Percentiles rank a stretch among this genome's conserved stretches.
phyloP scores from a whole-genome alignment of 2,888 invertebrate genomes.

The Eupithecia abbreviata region DNA sequence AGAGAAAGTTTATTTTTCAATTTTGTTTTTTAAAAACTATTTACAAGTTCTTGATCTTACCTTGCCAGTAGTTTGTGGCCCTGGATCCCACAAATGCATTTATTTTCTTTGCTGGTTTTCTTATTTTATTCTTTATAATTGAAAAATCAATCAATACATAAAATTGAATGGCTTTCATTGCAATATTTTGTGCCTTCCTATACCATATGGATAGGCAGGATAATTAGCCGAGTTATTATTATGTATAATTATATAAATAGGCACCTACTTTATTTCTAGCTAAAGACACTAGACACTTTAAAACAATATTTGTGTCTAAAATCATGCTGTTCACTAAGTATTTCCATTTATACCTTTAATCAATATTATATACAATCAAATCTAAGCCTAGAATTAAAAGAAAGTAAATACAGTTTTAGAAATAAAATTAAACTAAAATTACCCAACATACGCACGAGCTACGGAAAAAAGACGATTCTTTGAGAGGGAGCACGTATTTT shows the following conservation, averaged over 20 bases:
- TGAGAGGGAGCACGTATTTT: no score
- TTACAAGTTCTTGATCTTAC: constrained; percentile 18
- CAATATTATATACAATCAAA: no score
- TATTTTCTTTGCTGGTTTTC: neutral
- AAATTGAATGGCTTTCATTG: neutral
- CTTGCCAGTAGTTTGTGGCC: constrained; percentile 6
- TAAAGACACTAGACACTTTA: no score
- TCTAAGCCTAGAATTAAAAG: no score
- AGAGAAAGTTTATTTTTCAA: constrained; percentile 40
- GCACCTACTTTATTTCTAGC: no score
- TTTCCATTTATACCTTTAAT: neutral
- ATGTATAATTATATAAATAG: no score
- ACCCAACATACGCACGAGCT: no score
- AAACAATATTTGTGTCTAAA: neutral
- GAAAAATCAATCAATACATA: neutral
- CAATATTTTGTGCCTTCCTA: neutral
- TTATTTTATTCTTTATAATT: neutral
- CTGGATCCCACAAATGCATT: neutral
- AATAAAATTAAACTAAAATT: no score
- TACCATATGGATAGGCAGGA: neutral
- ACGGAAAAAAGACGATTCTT: no score
- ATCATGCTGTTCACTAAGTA: neutral
- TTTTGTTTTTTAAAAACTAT: constrained; percentile 27
- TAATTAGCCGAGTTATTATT: neutral
- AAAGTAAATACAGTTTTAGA: no score